These are phyloP conservation scores for Synanthedon myopaeformis DNA, from an alignment of 2,888 invertebrate species.

Conservation along the genomic window DNA sequence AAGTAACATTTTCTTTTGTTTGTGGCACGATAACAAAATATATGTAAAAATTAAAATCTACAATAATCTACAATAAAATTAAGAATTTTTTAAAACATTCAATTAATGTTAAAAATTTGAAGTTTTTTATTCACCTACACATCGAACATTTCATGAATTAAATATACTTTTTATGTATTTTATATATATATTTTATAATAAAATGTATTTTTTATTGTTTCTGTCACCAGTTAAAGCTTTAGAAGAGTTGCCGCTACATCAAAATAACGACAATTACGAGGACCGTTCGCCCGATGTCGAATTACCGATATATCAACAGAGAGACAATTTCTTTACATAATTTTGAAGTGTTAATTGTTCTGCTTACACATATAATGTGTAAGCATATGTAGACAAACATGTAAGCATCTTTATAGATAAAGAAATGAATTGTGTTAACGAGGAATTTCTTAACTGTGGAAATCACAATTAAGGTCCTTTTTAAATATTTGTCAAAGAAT, in stretches of 20 bases:
- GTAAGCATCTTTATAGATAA: neutral
- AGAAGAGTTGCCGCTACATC: slow-evolving; percentile 75
- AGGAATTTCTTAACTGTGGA: no score
- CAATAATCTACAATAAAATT: neutral
- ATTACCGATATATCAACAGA: slow-evolving; percentile 86
- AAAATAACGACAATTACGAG: slow-evolving; percentile 74
- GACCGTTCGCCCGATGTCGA: slow-evolving; percentile 82
- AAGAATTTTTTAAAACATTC: neutral
- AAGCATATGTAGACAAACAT: no score
- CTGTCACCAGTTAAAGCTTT: slow-evolving; percentile 77
- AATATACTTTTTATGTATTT: no score
- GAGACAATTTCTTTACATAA: slow-evolving; percentile 83
- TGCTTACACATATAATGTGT: neutral
- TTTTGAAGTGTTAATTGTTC: no score
- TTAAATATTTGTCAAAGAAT: no score
- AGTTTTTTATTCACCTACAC: neutral
- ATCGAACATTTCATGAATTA: no score
- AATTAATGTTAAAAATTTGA: neutral
- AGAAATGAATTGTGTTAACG: neutral
- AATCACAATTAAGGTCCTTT: no score
- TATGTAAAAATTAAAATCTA: neutral
- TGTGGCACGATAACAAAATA: neutral
- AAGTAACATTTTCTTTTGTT: no score
- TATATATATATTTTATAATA: no score
- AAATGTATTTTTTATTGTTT: neutral